Evolutionary conservation across 2,797 vertebrate genomes (phyloP).

Genomic region (Pipistrellus nathusii): DNA sequence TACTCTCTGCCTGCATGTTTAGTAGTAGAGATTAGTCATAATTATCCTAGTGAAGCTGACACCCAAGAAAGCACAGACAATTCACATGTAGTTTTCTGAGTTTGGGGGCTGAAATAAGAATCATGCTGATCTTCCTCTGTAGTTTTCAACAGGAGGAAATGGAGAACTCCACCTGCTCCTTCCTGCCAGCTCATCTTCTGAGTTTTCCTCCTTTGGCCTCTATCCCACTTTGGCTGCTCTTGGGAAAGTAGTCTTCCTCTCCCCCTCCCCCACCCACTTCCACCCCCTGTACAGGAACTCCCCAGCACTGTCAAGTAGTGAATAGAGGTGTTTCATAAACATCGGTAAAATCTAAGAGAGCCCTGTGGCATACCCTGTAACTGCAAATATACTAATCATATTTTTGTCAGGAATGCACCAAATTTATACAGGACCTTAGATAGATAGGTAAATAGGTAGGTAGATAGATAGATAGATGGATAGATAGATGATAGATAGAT

Average conservation of each 20-base stretch:
- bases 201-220: background rate
- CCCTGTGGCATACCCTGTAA: background rate
- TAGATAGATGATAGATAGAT: background rate
- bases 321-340: background rate
- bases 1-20: background rate
- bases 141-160: background rate
- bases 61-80: background rate
- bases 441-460: no score
- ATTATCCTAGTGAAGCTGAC: background rate
- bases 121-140: background rate
- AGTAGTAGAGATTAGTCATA: background rate
- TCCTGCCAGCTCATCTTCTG: background rate
- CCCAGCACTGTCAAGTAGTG: background rate
- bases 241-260: background rate
- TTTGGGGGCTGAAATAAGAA: background rate
- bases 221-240: background rate
- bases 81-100: background rate
- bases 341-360: background rate
- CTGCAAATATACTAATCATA: background rate
- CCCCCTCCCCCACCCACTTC: no score
- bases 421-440: background rate
- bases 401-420: background rate
- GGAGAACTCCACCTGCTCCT: background rate
- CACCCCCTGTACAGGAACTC: no score
- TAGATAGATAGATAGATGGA: no score